Evolutionary conservation across 2,113 vertebrate genomes (phyloP), one percentile per base, ranked within the genome.

Genomic region (Ctenomys sociabilis): DNA sequence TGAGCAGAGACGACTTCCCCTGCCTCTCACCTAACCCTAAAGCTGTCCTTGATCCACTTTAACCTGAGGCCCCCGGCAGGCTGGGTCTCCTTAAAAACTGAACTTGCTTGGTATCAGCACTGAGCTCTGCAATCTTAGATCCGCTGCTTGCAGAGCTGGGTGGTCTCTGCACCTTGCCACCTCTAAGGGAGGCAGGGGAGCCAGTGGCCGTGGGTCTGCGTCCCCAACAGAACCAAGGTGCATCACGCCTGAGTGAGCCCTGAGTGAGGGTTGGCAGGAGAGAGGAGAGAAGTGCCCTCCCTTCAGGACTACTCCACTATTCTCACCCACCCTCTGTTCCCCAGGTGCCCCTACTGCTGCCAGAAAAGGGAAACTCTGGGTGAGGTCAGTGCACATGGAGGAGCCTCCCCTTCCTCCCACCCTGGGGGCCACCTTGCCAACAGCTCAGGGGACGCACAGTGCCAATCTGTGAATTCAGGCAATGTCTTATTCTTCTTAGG

Each of bases 401-500:
- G 3, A 35, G 43, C 10, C 22, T 19, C 5, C 0, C 4, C 9
- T 43, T 57, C 54, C 66, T 54, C 24, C 22, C n/a, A 7, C 0
- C 5, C 35, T 3, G 1, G 40, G 5, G 86, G 57, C 28, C 7
- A 7, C 75, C 52, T 40, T 75, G 43, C 24, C 28, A 52, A 45
- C 1, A 0, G 17, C 2, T 54, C 57, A 63, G 45, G 57, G 68
- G 35, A n/a, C 0, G 0, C 32, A 37, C 30, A 26, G 66, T 1
- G 0, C 54, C 16, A 45, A 10, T 26, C 84, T 13, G 26, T 0
- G 22, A 52, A 28, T 49, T 57, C 63, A n/a, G 52, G 3, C 54
- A 45, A 21, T 1, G 0, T n/a, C 21, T 68, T 35, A 3, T 26
- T 63, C 59, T 37, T 88, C 85, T 5, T 5, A 30, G 64, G 37